These are phyloP conservation scores for Yponomeuta evonymella DNA, from an alignment of 2,888 invertebrate species.

Conservation along the genomic window DNA sequence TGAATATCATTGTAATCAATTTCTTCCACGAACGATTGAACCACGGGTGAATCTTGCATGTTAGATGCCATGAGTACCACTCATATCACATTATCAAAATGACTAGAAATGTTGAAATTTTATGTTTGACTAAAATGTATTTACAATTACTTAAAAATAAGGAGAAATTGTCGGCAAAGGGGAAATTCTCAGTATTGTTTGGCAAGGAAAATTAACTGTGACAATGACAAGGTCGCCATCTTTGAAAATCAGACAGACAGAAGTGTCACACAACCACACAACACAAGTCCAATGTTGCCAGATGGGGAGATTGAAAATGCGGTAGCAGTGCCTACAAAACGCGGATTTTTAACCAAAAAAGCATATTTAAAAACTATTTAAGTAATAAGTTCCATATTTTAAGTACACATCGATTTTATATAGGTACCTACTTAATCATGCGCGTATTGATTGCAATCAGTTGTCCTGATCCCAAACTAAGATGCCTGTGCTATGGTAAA, in stretches of 20 bases:
- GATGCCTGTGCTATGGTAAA: too few relatives aligned
- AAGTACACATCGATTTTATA: too few relatives aligned
- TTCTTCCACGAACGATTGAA: slow-evolving; percentile 81
- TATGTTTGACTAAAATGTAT: slow-evolving; percentile 22
- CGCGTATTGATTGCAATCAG: too few relatives aligned
- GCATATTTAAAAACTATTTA: too few relatives aligned
- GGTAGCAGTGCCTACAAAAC: too few relatives aligned
- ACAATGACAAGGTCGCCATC: slow-evolving; percentile 74
- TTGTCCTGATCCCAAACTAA: too few relatives aligned
- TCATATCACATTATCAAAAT: slow-evolving; percentile 71
- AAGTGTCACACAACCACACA: background rate
- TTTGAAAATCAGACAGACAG: slow-evolving; percentile 34
- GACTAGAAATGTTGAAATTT: slow-evolving; percentile 37
- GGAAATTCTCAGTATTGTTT: slow-evolving; percentile 70
- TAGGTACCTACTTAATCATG: too few relatives aligned
- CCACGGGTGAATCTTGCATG: slow-evolving; percentile 67
- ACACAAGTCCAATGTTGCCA: background rate
- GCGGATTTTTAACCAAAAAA: too few relatives aligned
- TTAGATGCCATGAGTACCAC: slow-evolving; percentile 73
- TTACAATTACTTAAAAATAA: slow-evolving; percentile 37
- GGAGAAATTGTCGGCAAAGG: slow-evolving; percentile 55
- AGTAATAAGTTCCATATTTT: too few relatives aligned
- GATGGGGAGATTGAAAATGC: too few relatives aligned
- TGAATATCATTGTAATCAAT: slow-evolving; percentile 86
- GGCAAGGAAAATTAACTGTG: slow-evolving; percentile 71